Base-by-base conservation (phyloP, 2,797 vertebrate genomes). In the Aphelocoma californica region DNA sequence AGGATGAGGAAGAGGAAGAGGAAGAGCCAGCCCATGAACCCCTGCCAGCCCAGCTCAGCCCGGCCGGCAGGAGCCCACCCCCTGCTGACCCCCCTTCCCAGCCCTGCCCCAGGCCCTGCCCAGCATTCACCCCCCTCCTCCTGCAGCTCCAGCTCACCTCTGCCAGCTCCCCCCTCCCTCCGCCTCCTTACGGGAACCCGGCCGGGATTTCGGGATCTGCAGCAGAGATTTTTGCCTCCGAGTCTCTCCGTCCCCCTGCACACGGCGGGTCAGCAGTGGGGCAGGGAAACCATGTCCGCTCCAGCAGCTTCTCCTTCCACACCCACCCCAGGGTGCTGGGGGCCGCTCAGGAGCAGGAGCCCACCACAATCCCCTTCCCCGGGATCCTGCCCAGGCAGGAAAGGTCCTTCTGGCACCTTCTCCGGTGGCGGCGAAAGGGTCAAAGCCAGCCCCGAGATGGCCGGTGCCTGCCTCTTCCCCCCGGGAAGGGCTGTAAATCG, bases 401-500 rank as follows among this genome's bases (percentile, higher is more conserved):
- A 42, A 34, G 10, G 3, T 36, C 81, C 64, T 90, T 44, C 71
- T 50, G 36, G 78, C 23, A 64, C 78, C n/a, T 80, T 70, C 80
- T 42, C 2, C 2, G 0, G 51, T 7, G 81, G 96, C 13, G 40
- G 20, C 0, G 83, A 95, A 96, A 96, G 92, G 88, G 95, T 95
- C 86, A 95, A 73, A 80, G 34, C 1, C 47, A 21, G 78, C 42
- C 66, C 61, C 1, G 31, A 40, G 81, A 87, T 32, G 82, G 70
- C 73, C 28, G 13, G 73, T 74, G 94, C 95, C 85, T 86, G 77
- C 86, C 84, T 87, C 78, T 70, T 44, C 53, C 84, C 44, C 69
- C 74, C 23, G 86, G 90, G 96, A 96, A 96, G 88, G 86, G 95
- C 95, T 92, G 91, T 94, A 96, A 97, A 97, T 96, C n/a, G 57